These are phyloP conservation scores for Fistularia commersonii DNA, from an alignment of 2,797 vertebrate genomes.

Conservation along the genomic window DNA sequence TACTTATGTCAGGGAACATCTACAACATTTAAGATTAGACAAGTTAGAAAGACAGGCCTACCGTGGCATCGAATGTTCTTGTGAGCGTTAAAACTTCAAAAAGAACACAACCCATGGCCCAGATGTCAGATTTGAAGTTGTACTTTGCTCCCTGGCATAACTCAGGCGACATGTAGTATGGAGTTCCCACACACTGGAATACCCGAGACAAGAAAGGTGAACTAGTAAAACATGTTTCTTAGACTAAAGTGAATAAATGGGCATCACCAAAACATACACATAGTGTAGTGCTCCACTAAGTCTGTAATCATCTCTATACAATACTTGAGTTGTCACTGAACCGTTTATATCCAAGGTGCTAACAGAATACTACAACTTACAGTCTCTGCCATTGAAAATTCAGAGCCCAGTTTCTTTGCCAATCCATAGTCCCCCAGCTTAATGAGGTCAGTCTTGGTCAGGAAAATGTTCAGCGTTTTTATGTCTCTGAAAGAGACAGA, in stretches of 20 bases:
- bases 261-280: background rate
- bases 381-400: conserved; percentile 97
- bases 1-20: background rate
- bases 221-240: background rate
- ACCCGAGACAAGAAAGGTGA: conserved; percentile 11
- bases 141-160: conserved; percentile 96
- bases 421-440: conserved; percentile 97
- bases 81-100: conserved; percentile 94
- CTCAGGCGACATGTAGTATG: conserved; percentile 99
- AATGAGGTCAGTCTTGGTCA: conserved; percentile 97
- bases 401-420: conserved; percentile 94
- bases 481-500: conserved; percentile 82
- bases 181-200: conserved; percentile 92
- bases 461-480: conserved; percentile 98
- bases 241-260: background rate
- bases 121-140: conserved; percentile 99
- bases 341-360: background rate
- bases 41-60: conserved; percentile 51
- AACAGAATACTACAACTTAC: conserved; percentile 69
- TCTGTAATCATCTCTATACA: conserved; percentile 5
- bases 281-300: background rate
- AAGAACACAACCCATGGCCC: conserved; percentile 96
- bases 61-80: conserved; percentile 97
- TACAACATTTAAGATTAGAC: background rate
- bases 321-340: background rate